Evolutionary conservation across 2,797 vertebrate species (phyloP).

Genomic region (Acridotheres tristis): DNA sequence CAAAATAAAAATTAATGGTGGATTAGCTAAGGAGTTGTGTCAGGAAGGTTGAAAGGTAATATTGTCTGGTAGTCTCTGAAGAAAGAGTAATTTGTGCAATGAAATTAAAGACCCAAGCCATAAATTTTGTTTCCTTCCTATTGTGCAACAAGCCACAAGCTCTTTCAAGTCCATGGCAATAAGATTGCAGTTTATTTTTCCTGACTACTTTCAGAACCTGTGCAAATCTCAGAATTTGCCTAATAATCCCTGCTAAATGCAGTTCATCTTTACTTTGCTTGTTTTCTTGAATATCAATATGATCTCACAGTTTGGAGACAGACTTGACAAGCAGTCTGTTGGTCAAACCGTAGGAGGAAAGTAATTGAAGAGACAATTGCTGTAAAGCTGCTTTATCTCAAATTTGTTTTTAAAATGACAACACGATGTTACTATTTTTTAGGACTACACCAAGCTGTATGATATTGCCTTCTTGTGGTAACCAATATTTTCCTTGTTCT

Average conservation of each 20-base stretch:
- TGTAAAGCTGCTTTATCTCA: constrained; percentile 24
- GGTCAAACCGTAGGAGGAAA: constrained; percentile 17
- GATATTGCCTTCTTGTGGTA: neutral
- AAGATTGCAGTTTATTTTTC: neutral
- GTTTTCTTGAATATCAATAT: neutral
- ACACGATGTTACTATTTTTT: neutral
- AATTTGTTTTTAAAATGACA: neutral
- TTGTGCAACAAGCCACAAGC: neutral
- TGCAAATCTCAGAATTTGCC: neutral
- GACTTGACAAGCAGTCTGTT: neutral
- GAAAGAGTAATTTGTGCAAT: neutral
- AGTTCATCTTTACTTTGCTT: neutral
- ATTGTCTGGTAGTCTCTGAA: neutral
- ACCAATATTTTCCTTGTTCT: neutral
- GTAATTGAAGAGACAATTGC: constrained; percentile 11
- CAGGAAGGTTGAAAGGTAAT: neutral
- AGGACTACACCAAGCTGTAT: neutral
- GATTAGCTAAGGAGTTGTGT: neutral
- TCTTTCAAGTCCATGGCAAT: neutral
- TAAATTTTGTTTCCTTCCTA: neutral
- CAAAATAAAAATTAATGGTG: neutral
- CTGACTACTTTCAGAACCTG: neutral
- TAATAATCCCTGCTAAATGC: neutral
- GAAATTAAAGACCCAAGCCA: neutral
- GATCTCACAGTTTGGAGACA: neutral